A percentile compares a stretch with the other conserved stretches of the same genome.
Conservation (phyloP, 37 sponge, comb jelly and placozoan genomes). For the Halisarca cf. caerulea region DNA sequence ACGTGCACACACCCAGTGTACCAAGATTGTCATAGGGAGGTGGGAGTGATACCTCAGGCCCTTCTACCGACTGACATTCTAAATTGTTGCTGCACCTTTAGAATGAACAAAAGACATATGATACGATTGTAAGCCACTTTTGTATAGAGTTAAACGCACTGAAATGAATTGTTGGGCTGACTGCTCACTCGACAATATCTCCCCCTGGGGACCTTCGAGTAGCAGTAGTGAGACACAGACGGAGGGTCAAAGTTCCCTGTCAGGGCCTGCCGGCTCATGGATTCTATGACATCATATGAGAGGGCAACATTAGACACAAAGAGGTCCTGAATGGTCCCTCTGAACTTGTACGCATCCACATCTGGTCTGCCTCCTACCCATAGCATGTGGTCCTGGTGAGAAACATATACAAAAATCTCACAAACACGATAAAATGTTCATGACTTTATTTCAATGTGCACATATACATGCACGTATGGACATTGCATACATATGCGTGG, state of each 20-base stretch:
- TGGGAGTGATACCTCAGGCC: too few species aligned
- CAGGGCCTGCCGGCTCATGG: not conserved
- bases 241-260: not conserved
- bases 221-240: constrained; percentile 5
- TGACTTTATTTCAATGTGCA: not conserved
- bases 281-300: constrained; percentile 33
- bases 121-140: too few species aligned
- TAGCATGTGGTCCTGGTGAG: constrained; percentile 36
- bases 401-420: not conserved
- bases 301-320: constrained; percentile 59
- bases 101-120: too few species aligned
- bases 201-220: not conserved
- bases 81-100: too few species aligned
- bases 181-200: not conserved
- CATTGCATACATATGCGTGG: not conserved
- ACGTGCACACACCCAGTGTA: too few species aligned
- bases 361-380: constrained; percentile 81
- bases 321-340: constrained; percentile 67
- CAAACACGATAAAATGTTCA: too few species aligned
- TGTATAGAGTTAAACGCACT: too few species aligned
- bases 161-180: not conserved
- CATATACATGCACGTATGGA: too few species aligned
- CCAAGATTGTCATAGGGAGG: too few species aligned
- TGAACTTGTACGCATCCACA: constrained; percentile 65
- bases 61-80: too few species aligned